phyloP scores from a whole-genome alignment of 2,113 vertebrate genomes.

The Phyllostomus discolor region DNA sequence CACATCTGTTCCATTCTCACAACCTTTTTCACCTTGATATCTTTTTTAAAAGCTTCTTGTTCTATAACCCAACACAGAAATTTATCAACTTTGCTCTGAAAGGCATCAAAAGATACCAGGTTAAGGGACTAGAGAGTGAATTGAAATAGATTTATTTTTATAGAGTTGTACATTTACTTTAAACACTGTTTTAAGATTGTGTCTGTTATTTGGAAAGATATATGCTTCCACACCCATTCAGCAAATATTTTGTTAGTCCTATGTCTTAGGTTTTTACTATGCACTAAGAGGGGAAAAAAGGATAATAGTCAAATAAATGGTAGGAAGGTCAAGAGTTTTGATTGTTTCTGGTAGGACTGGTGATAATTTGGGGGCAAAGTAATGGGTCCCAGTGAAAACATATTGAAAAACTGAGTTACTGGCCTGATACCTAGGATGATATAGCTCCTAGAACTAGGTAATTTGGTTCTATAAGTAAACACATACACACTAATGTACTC shows the following conservation, averaged over 20 bases:
- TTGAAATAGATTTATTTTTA: slow-evolving; percentile 31
- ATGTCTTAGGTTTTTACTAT: not conserved
- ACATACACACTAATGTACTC: not conserved
- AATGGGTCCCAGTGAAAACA: not conserved
- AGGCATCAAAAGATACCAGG: slow-evolving; percentile 12
- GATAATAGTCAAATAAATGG: not conserved
- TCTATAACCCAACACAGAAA: slow-evolving; percentile 20
- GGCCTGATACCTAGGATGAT: not conserved
- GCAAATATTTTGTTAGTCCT: not conserved
- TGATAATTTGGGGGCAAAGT: not conserved
- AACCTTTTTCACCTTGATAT: not conserved
- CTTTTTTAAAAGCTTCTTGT: slow-evolving; percentile 13
- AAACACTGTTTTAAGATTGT: not conserved
- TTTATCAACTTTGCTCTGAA: slow-evolving; percentile 20
- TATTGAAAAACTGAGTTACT: not conserved
- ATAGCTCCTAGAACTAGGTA: not conserved
- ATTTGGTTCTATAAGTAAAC: not conserved
- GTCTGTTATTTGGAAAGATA: not conserved
- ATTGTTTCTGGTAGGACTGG: not conserved
- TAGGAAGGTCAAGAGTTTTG: not conserved
- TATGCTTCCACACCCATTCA: not conserved
- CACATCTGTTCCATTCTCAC: slow-evolving; percentile 18
- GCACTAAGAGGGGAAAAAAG: not conserved
- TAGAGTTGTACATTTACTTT: not conserved
- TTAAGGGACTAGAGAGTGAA: not conserved